Base-by-base conservation (phyloP, 1,140 invertebrate species). In the Octopus sinensis region DNA sequence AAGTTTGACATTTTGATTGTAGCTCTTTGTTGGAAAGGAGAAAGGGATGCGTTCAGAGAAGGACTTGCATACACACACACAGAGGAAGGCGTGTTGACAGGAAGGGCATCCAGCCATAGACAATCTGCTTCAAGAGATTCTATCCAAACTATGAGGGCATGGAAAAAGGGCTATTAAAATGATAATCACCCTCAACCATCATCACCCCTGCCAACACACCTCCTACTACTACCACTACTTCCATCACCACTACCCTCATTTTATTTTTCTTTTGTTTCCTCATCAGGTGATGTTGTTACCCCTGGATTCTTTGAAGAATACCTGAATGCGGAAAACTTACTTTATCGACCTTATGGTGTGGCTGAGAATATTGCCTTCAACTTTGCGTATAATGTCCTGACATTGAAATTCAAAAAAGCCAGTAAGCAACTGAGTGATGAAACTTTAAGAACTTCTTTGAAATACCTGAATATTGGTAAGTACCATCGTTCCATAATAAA, bases 361-460 rank as follows among this genome's bases (percentile, higher is more conserved):
- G 96, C 94, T 0, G 97, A 98, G 90, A 96, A 97, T 90, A 97
- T 96, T 86, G 96, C 98, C 92, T 98, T 97, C 91, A 97, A 96
- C 84, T 98, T 98, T 91, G 97, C 96, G 0, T 95, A 94, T 5
- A 98, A 97, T 91, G 93, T 98, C 88, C 96, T 97, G 89, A 96
- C 96, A 1, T 94, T 96, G 0, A 92, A 96, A 87, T 98, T 97
- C 88, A 96, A 98, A 94, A 93, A 96, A 76, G 92, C 95, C 56
- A 96, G 96, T 56, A 96, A 96, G 89, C 96, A 97, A 87, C 91
- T 95, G 17, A 86, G 88, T 10, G 85, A 87, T 51, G 82, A 90
- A 94, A 89, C 94, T 51, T 95, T 96, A 86, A 93, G 93, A 80
- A 91, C 94, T 62, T 94, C 95, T 10, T 97, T 98, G 88, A 92